Evolutionary conservation across 2,797 vertebrate species (phyloP).

Genomic region (Parotocinclus haroldoi): DNA sequence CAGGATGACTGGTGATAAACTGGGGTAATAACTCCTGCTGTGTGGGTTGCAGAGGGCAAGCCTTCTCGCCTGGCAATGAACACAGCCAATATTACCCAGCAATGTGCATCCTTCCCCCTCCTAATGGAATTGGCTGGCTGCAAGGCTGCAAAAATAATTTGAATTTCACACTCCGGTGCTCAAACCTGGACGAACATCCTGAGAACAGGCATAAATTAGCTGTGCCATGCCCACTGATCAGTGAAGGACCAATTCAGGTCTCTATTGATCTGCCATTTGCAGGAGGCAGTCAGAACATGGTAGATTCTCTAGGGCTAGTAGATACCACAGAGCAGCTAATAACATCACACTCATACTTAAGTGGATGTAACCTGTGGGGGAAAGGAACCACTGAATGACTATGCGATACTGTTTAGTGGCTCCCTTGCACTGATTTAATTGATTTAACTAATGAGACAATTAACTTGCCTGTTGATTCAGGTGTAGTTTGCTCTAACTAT

Average conservation of each 20-base stretch:
- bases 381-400: no score
- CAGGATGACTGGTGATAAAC: conserved; percentile 54
- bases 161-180: conserved; percentile 72
- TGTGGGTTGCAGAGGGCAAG: conserved; percentile 56
- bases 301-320: not conserved
- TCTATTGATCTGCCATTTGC: conserved; percentile 69
- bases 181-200: conserved; percentile 58
- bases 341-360: conserved; percentile 26
- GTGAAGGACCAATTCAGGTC: conserved; percentile 65
- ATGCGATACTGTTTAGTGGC: no score
- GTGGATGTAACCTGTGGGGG: conserved; percentile 12
- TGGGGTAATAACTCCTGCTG: conserved; percentile 55
- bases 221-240: conserved; percentile 66
- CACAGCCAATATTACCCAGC: conserved; percentile 65
- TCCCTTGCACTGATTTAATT: no score
- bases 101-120: conserved; percentile 65
- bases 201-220: conserved; percentile 74
- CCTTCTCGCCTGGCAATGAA: conserved; percentile 57
- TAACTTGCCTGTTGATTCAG: not conserved
- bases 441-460: not conserved
- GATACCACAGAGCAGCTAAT: conserved; percentile 1
- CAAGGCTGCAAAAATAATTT: conserved; percentile 73
- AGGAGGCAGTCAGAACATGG: conserved; percentile 53
- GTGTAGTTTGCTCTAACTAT: no score
- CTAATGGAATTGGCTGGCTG: conserved; percentile 73